Evolutionary conservation across 2,888 invertebrate genomes (phyloP).

Genomic region (Ichneumoninae sp.): DNA sequence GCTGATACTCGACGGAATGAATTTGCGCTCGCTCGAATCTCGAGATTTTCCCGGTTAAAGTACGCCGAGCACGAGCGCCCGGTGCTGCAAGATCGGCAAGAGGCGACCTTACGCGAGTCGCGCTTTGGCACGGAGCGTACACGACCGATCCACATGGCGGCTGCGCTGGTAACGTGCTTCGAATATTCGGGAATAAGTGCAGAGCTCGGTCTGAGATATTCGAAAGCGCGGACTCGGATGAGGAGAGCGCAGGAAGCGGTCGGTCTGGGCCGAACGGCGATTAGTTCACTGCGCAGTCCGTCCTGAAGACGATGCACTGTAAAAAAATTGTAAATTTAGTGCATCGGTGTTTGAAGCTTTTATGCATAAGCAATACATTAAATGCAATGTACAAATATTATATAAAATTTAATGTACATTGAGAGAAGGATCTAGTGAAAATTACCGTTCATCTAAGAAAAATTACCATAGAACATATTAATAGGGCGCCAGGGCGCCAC

Average conservation of each 20-base stretch:
- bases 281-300: conserved; percentile 63
- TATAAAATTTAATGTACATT: too few relatives aligned
- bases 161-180: conserved; percentile 44
- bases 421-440: too few relatives aligned
- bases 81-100: conserved; percentile 38
- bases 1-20: conserved; percentile 56
- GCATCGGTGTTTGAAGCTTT: too few relatives aligned
- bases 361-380: too few relatives aligned
- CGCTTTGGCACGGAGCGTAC: conserved; percentile 32
- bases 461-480: too few relatives aligned
- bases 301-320: not conserved
- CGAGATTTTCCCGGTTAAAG: conserved; percentile 53
- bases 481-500: too few relatives aligned
- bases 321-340: too few relatives aligned
- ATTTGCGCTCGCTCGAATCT: conserved; percentile 56
- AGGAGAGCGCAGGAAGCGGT: conserved; percentile 8
- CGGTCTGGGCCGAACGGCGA: conserved; percentile 51
- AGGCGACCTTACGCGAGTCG: conserved; percentile 29
- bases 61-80: conserved; percentile 29
- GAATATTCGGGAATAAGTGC: conserved; percentile 54
- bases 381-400: too few relatives aligned
- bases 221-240: conserved; percentile 18
- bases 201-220: conserved; percentile 44
- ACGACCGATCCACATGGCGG: conserved; percentile 1
- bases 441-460: too few relatives aligned